Base-by-base conservation (phyloP, 2,888 invertebrate genomes). In the Orthosia gothica region DNA sequence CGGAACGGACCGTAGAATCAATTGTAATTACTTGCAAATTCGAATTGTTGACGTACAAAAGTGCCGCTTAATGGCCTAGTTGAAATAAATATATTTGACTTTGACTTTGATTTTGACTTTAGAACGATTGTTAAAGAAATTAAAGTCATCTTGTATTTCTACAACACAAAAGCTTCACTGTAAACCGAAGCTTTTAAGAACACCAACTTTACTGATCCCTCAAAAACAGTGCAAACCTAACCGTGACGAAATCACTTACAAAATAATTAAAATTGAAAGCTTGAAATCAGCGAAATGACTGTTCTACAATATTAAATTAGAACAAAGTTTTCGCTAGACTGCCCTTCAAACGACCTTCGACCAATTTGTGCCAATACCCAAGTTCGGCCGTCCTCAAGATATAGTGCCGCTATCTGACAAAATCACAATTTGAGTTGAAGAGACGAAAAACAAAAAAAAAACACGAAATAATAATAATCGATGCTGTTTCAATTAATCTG, bases 361-460 rank as follows among this genome's bases (percentile, higher is more conserved):
- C 66, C 58, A 76, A 82, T 83, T 82, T 72, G 54, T 32, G n/a
- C 45, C 65, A 57, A 70, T 80, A 80, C 20, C 59, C 32, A 59
- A 81, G 40, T 40, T 40, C 9, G 40, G 7, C 40, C 7, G 40
- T 40, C 40, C 40, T 40, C 40, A 1, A 9, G 40, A 0, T 40
- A 40, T 9, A 40, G 9, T 40, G 9, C 40, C 40, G 40, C 40
- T 40, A 40, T 40, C 40, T 40, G 40, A 40, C 9, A 40, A 40
- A 40, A 40, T 40, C 40, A 40, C 9, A 40, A 40, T 40, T 40
- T 1, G 7, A 40, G 40, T 7, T 40, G 1, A 40, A 40, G 1
- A 9, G 40, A 40, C 40, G 40, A 40, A 40, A 40, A 40, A 40
- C 40, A 40, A 40, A 40, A 32, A 7, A 32, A 32, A 32, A 32